Evolutionary conservation across 2,888 invertebrate species (phyloP), one percentile per base, ranked within the genome.

Genomic region (Frankliniella fusca): DNA sequence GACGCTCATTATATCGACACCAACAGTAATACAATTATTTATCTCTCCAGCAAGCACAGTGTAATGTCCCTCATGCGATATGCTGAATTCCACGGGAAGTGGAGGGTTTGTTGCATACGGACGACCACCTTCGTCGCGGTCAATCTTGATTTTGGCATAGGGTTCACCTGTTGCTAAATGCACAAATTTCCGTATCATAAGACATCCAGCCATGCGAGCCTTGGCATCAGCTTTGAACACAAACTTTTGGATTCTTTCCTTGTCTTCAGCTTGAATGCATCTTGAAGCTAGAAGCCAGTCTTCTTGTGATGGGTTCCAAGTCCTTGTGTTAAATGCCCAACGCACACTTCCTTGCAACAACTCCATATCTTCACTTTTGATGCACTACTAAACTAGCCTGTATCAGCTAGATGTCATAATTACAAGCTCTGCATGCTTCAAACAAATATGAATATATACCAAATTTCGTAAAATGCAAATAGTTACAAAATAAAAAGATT

Each of bases 41-140:
- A 87, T 86, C 86, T 92, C 91, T 0, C 95, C 95, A 48, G 93
- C 97, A 61, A 98, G 89, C 38, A 98, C 95, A 8, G 94, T 93
- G 87, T 91, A 95, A 84, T 93, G 92, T 5, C 97, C 97, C 86
- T 97, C 97, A 89, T 98, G 98, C 0, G 97, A 97, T 0, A 98
- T 92, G 90, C 98, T 98, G 87, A 98, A 97, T 86, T 90, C 91
- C 11, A 92, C 86, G 27, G 87, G 85, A 50, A 84, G 80, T 12
- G 9, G 8, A 27, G 54, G 48, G 81, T 54, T 15, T 88, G 86
- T 48, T 89, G 88, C 82, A 85, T 85, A 76, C 0, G 97, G 96
- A 87, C 94, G 95, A 38, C 93, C 93, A 84, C 90, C 90, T 5
- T 89, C 88, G 87, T 95, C 94, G 85, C 96, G 90, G 0, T 87